Base-by-base conservation (phyloP, 2,888 invertebrate species). In the Philopedon plagiatum region DNA sequence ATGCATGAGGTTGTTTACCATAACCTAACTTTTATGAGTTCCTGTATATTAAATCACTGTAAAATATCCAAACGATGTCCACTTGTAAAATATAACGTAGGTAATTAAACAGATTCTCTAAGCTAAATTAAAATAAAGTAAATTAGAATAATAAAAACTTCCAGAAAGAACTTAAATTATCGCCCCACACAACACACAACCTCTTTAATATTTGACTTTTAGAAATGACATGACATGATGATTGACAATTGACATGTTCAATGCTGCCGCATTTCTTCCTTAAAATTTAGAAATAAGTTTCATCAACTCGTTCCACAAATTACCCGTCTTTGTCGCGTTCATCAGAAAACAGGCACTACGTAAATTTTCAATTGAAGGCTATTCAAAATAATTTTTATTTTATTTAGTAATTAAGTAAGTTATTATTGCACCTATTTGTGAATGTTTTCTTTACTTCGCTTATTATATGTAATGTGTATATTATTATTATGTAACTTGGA, bases 1-100 rank as follows among this genome's bases (percentile, higher is more conserved):
- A 63, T 67, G 77, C 80, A 80, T 80, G 80, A 79, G 78, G 77
- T 76, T 75, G 58, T 61, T 32, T 76, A 74, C 77, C 79, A 77
- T 80, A 80, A 80, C 80, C 80, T 76, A 71, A 78, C 77, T 77
- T 76, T 60, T 70, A 26, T 51, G 29, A 18, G 23, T 23, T 63
- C 32, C 15, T 41, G 32, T 32, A 8, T 26, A 44, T 18, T 18
- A 32, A n/a, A 44, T 15, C 41, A 61, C 44, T 46, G 9, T 29
- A 23, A 29, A 15, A 4, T 8, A 8, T 29, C 9, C 8, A 29
- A 54, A 29, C 5, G 29, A 29, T 29, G 15, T 15, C 5, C 15
- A 29, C 29, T 29, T 2, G n/a, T 54, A 29, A 8, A 29, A 54
- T 29, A 29, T 9, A 49, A 49, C n/a, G 26, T 26, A 13, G 13